Base-by-base conservation (phyloP, 2,797 vertebrate species). In the Numenius phaeopus region DNA sequence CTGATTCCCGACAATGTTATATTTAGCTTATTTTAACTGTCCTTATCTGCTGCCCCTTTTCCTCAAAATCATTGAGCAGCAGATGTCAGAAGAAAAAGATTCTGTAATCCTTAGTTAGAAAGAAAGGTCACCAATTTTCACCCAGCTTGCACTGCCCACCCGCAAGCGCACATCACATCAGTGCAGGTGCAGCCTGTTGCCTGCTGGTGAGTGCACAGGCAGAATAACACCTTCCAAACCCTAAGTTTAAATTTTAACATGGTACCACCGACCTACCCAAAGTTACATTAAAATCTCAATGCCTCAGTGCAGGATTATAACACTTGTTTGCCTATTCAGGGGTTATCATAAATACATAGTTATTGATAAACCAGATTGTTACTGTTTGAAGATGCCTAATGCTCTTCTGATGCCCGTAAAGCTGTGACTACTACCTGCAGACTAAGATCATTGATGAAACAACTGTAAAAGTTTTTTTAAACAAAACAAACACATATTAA, bases 1-100 rank as follows among this genome's bases (percentile, higher is more conserved):
- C 83, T 87, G 65, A 11, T 11, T 81, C 67, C 62, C 26, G 4
- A 76, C 70, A 84, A 67, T 64, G 37, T 58, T 93, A 61, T 54
- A 78, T 92, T 89, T 91, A 95, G 58, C 58, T 96, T 89, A 79
- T 91, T 96, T 92, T 80, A 89, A 72, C 57, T 55, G 42, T 73
- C 71, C 83, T 76, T 55, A 96, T 84, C 89, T 61, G 57, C n/a
- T 47, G 40, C 66, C 9, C 69, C 62, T 88, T 94, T 61, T 94
- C 72, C 83, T 90, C 81, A 87, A 93, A 90, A 81, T 78, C 64
- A 23, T 7, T 19, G 46, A 75, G 40, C 21, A 11, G 20, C 40
- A 92, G 66, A 79, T 14, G 14, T 79, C 46, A 83, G 83, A 73
- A 89, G n/a, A 83, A 85, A 82, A 23, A 71, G 24, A 30, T 49